Evolutionary conservation across 2,113 vertebrate species (phyloP), one percentile per base, ranked within the genome.

Genomic region (Arothron firmamentum): DNA sequence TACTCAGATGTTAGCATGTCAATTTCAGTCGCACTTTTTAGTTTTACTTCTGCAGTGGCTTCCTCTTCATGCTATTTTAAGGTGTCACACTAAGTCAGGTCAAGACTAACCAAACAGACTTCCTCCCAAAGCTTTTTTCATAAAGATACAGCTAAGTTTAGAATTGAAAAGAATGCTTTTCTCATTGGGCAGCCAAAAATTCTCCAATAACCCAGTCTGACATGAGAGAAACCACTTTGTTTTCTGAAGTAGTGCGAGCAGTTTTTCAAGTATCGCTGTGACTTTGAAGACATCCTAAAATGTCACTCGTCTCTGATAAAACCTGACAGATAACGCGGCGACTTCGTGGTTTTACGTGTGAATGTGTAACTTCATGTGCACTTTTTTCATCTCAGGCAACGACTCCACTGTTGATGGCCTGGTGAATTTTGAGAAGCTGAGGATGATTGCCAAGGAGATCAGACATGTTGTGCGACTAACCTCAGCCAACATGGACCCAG

Each of bases 391-490:
- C 42, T 3, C 88, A 99, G 96, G 96, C 55, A 98, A 99, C 31
- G 94, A 99, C 81, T 97, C 96, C 6, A 94, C 82, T 46, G 94
- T 99, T 38, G 96, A 99, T 3, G 96, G 96, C 6, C 91, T 99
- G 71, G 94, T 98, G 34, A 99, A 99, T 83, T 99, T 99, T 15
- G 96, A 99, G 88, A 99, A 99, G 50, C 90, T 99, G 45, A 84
- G 96, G 66, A 99, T 99, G 96, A 98, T 99, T 58, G 94, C 96
- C 65, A 99, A 98, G 76, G 96, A 99, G 83, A 95, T 99, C 41
- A 89, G 95, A 42, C 93, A 96, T 12, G 94, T 99, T 31, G 87
- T 96, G 65, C 88, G 94, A 21, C 94, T 99, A 95, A 97, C 96
- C 21, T 97, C 96, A 0, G 95, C 94, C 42, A 98, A 95, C 88